These are phyloP conservation scores for Oxygymnocypris stewartii DNA, from an alignment of 2,113 vertebrate genomes.

Conservation along the genomic window DNA sequence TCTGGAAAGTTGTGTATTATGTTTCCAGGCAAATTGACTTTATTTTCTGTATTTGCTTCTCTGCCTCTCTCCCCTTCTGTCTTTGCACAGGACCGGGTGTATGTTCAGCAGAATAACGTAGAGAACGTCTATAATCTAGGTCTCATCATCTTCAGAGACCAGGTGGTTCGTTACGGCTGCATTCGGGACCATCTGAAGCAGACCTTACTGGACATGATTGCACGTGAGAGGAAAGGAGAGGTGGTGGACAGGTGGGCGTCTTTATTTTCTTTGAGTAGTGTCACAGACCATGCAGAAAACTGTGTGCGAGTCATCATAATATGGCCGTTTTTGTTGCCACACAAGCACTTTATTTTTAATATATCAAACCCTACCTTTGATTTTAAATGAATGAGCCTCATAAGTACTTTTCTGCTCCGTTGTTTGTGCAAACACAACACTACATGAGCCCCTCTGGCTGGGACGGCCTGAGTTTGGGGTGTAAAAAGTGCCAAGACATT, in stretches of 20 bases:
- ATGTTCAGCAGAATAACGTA: constrained; percentile 98
- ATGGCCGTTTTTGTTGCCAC: background rate
- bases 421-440: background rate
- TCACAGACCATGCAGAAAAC: background rate
- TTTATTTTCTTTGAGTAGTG: too few relatives aligned
- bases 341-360: background rate
- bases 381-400: background rate
- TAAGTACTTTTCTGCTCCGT: background rate
- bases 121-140: constrained; percentile 99
- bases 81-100: constrained; percentile 89
- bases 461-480: background rate
- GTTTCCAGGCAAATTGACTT: background rate
- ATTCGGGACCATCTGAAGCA: constrained; percentile 96
- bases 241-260: constrained; percentile 94
- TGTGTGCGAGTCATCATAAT: background rate
- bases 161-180: constrained; percentile 97
- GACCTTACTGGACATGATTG: constrained; percentile 97
- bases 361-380: background rate
- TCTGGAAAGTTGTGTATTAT: background rate
- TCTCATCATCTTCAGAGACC: constrained; percentile 98
- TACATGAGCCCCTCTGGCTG: background rate
- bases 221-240: constrained; percentile 95
- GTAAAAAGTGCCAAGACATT: background rate
- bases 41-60: background rate
- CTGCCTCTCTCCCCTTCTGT: constrained; percentile 35